Evolutionary conservation across 1,140 invertebrate genomes (phyloP).

Genomic region (Drosophila lacertosa): DNA sequence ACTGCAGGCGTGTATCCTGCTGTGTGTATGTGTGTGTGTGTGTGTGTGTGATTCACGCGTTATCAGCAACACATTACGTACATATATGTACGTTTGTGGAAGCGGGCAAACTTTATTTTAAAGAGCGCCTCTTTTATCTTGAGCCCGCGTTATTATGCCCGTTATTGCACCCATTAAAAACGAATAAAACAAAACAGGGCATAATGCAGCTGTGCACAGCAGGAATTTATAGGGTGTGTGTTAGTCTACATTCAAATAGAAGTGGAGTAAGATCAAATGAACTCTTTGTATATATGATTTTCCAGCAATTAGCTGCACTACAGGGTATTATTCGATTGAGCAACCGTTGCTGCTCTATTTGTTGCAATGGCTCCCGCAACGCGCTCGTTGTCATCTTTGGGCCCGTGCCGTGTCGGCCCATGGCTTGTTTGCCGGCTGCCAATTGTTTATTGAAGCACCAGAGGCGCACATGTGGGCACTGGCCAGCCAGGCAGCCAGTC

Average conservation of each 20-base stretch:
- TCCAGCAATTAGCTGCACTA: too few relatives aligned
- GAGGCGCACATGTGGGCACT: constrained; percentile 32
- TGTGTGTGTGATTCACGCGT: constrained; percentile 19
- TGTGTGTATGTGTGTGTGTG: constrained; percentile 6
- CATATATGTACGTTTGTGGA: not conserved
- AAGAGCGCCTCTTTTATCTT: constrained; percentile 49
- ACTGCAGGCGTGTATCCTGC: constrained; percentile 12
- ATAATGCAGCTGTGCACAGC: not conserved
- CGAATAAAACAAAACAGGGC: not conserved
- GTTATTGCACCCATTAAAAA: constrained; percentile 9
- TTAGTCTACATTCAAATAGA: too few relatives aligned
- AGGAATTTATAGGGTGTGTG: too few relatives aligned
- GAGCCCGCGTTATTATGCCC: constrained; percentile 22
- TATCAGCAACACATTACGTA: constrained; percentile 60
- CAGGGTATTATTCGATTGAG: not conserved
- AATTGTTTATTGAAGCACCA: constrained; percentile 78
- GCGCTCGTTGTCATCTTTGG: not conserved
- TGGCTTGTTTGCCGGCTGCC: constrained; percentile 63
- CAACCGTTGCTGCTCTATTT: constrained; percentile 1
- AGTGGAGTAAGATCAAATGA: too few relatives aligned
- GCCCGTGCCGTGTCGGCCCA: not conserved
- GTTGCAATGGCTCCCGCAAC: constrained; percentile 4
- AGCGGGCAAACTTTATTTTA: constrained; percentile 63
- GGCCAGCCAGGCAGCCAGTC: constrained; percentile 2
- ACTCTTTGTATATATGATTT: too few relatives aligned